These are phyloP conservation scores for Eretmocerus hayati DNA, from an alignment of 2,888 invertebrate species.

Conservation along the genomic window DNA sequence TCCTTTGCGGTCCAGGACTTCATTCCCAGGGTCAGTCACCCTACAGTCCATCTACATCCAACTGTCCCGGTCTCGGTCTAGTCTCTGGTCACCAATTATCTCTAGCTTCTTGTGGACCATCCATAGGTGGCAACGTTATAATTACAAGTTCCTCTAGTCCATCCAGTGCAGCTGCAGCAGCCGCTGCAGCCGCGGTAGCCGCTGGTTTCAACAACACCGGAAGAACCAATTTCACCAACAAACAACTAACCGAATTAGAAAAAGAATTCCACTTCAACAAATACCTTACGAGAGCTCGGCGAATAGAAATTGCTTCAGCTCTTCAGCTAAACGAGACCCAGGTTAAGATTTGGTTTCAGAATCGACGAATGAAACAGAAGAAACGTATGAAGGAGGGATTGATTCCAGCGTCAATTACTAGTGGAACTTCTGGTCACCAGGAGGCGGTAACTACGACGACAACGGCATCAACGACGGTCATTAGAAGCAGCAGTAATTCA, in stretches of 20 bases:
- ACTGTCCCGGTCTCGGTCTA: too few species aligned
- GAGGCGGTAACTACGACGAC: too few species aligned
- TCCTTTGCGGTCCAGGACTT: too few species aligned
- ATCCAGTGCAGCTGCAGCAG: neutral
- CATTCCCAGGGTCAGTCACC: too few species aligned
- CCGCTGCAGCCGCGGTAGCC: constrained; percentile 19
- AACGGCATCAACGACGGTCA: too few species aligned
- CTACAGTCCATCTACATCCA: too few species aligned
- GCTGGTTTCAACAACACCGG: constrained; percentile 70
- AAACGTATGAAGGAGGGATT: constrained; percentile 92
- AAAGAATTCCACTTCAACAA: constrained; percentile 99
- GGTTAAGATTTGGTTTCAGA: constrained; percentile 98
- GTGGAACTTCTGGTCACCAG: constrained; percentile 21
- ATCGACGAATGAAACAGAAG: constrained; percentile 97
- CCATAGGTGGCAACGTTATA: too few species aligned
- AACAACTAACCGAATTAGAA: constrained; percentile 96
- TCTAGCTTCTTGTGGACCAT: too few species aligned
- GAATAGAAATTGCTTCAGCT: constrained; percentile 96
- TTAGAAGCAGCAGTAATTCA: constrained; percentile 43
- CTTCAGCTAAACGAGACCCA: constrained; percentile 96
- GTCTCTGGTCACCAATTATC: too few species aligned
- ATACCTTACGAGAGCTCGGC: constrained; percentile 90
- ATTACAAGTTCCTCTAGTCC: too few species aligned
- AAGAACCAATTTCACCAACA: constrained; percentile 98
- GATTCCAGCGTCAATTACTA: constrained; percentile 50